phyloP scores from a whole-genome alignment of 2,888 invertebrate species.

The Pegoplata infirma region DNA sequence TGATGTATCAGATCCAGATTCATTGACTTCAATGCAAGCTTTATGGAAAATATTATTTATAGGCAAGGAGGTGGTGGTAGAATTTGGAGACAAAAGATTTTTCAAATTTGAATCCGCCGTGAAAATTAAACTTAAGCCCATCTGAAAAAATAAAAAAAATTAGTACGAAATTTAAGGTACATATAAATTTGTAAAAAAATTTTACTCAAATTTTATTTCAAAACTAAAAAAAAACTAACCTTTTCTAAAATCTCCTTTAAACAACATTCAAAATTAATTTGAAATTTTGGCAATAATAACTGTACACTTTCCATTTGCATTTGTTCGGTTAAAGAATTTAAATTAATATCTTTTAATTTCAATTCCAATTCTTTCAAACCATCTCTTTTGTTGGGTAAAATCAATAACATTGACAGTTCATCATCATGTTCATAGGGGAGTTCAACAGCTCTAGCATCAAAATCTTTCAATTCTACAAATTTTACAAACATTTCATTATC shows the following conservation, averaged over 20 bases:
- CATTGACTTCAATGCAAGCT: slow-evolving; percentile 91
- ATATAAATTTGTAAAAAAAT: not conserved
- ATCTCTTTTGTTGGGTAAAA: slow-evolving; percentile 85
- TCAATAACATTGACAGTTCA: slow-evolving; percentile 85
- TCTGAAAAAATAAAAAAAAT: slow-evolving; percentile 76
- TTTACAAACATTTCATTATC: slow-evolving; percentile 79
- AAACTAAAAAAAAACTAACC: slow-evolving; percentile 61
- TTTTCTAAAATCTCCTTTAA: slow-evolving; percentile 77
- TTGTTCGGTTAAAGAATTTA: slow-evolving; percentile 79
- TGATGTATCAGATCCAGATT: slow-evolving; percentile 91
- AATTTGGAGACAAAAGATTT: slow-evolving; percentile 80
- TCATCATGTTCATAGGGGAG: slow-evolving; percentile 83
- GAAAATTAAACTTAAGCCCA: slow-evolving; percentile 86
- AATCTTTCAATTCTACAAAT: slow-evolving; percentile 79
- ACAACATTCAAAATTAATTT: slow-evolving; percentile 86
- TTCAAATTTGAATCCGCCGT: slow-evolving; percentile 81
- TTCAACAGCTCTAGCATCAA: slow-evolving; percentile 83
- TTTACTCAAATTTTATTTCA: not conserved
- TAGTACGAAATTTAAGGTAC: not conserved
- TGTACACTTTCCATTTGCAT: slow-evolving; percentile 80
- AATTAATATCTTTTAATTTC: slow-evolving; percentile 81
- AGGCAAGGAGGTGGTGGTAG: slow-evolving; percentile 73
- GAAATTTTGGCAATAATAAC: slow-evolving; percentile 88
- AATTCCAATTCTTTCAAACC: slow-evolving; percentile 83
- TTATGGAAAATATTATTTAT: slow-evolving; percentile 88